Percentiles rank a stretch among this genome's conserved stretches.
Evolutionary conservation across 2,797 vertebrate genomes (phyloP).

Genomic region (Anas georgica): DNA sequence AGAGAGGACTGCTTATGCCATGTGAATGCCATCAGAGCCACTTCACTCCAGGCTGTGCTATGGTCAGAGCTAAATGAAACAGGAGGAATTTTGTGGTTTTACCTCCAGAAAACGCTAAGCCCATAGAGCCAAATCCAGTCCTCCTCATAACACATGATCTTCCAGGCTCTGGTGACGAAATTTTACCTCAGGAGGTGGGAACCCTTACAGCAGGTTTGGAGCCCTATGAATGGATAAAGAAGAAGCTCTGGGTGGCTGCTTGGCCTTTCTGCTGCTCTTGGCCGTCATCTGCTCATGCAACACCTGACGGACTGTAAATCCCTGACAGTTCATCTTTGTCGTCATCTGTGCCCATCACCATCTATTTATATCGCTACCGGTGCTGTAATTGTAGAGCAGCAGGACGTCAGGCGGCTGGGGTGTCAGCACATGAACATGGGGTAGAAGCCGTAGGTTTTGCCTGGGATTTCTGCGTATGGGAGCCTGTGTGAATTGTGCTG

Average conservation of each 20-base stretch:
- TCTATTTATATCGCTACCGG: conserved; percentile 8
- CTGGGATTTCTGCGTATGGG: not conserved
- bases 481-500: not conserved
- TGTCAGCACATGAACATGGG: not conserved
- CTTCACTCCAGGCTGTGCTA: accelerated
- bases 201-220: not conserved
- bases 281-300: not conserved
- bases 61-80: not conserved
- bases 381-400: conserved; percentile 1
- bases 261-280: not conserved
- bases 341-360: not conserved
- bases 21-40: not conserved
- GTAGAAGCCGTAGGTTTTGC: not conserved
- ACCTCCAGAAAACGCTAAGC: not conserved
- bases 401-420: not conserved
- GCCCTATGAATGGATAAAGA: not conserved
- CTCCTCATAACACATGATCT: not conserved
- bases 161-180: not conserved
- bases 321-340: not conserved
- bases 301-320: not conserved
- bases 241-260: not conserved
- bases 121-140: not conserved
- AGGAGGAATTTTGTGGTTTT: not conserved
- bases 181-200: conserved; percentile 1
- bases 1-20: not conserved